These are phyloP conservation scores for Masticophis lateralis DNA, from an alignment of 2,797 vertebrate genomes.

Conservation along the genomic window DNA sequence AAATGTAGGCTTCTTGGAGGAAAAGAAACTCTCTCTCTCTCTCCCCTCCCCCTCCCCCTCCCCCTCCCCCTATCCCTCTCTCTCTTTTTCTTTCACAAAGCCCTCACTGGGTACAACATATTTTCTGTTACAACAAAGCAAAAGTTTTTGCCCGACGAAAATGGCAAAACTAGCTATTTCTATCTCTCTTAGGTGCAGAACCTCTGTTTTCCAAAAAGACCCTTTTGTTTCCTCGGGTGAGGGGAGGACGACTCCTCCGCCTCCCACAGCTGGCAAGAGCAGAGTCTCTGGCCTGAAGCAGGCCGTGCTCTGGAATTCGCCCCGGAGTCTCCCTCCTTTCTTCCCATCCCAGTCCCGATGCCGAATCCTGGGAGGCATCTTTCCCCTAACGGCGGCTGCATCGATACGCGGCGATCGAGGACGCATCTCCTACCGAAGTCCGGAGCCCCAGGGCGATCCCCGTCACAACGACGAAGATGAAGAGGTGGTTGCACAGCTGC, in stretches of 20 bases:
- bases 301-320: not conserved
- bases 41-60: not conserved
- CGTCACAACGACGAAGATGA: constrained; percentile 26
- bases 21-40: not conserved
- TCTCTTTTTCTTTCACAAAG: not conserved
- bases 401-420: not conserved
- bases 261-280: not conserved
- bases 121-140: not conserved
- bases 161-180: not conserved
- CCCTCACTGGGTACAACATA: not conserved
- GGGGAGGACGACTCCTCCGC: not conserved
- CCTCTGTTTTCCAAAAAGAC: not conserved
- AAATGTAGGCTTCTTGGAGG: not conserved
- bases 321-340: not conserved
- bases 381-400: not conserved
- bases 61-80: not conserved
- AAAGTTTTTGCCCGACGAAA: not conserved
- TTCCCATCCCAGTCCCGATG: not conserved
- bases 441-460: constrained; percentile 61
- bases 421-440: constrained; percentile 64
- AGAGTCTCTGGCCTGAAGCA: not conserved
- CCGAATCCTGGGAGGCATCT: not conserved
- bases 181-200: not conserved
- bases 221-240: not conserved
- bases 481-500: not conserved